Percentiles rank a stretch among this genome's conserved stretches.
These are phyloP conservation scores for Drosophila anomalata DNA, from an alignment of 2,888 invertebrate genomes.

Conservation along the genomic window DNA sequence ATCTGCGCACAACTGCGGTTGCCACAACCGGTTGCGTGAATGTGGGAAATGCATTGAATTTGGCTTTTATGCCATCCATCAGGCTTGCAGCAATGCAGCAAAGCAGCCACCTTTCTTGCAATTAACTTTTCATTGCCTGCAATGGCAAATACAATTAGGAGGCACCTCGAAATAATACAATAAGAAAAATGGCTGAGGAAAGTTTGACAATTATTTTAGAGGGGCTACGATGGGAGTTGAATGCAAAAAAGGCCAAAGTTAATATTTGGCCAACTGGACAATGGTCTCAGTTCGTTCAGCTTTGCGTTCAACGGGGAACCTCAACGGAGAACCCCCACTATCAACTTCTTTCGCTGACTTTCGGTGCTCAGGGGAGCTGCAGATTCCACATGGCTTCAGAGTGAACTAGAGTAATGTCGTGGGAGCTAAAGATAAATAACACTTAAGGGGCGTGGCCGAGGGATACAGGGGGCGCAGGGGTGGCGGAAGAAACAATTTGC, in stretches of 20 bases:
- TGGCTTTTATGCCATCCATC: conserved; percentile 40
- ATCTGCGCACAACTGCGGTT: conserved; percentile 29
- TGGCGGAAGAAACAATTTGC: conserved; percentile 73
- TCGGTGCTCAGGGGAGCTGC: conserved; percentile 2
- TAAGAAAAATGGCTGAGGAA: conserved; percentile 31
- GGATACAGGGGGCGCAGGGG: conserved; percentile 9
- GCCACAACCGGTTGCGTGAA: conserved; percentile 34
- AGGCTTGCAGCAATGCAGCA: conserved; percentile 38
- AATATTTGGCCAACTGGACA: conserved; percentile 76
- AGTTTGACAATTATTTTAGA: conserved; percentile 52
- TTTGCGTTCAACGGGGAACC: conserved; percentile 55
- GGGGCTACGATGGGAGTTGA: conserved; percentile 34
- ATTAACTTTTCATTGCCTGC: conserved; percentile 64
- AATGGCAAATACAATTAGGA: conserved; percentile 65
- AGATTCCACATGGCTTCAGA: conserved; percentile 41
- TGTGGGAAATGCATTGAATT: conserved; percentile 24
- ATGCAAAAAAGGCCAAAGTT: conserved; percentile 69
- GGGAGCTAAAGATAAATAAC: conserved; percentile 77
- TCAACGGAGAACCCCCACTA: conserved; percentile 56
- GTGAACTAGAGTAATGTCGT: conserved; percentile 77
- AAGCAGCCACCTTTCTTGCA: conserved; percentile 41
- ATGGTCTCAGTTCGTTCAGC: conserved; percentile 50
- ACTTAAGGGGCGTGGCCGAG: conserved; percentile 61
- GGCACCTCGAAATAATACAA: conserved; percentile 2
- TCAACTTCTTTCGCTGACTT: conserved; percentile 30